Percentiles rank a stretch among this genome's conserved stretches.
Evolutionary conservation across 1,140 invertebrate species (phyloP).

Genomic region (Scaptomyza montana): DNA sequence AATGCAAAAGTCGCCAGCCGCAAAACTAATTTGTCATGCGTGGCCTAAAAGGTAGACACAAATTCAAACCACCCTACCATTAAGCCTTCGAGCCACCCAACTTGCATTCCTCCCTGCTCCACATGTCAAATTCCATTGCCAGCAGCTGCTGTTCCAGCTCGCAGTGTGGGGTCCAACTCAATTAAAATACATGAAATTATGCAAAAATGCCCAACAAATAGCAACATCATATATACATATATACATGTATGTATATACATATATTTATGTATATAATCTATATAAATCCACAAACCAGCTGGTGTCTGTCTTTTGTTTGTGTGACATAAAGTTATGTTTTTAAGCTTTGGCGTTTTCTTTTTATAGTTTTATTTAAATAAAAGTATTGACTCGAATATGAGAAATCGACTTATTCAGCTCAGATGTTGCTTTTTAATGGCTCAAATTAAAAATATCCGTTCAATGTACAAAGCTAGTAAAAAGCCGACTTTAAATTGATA

Average conservation of each 20-base stretch:
- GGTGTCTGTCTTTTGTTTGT: conserved; percentile 15
- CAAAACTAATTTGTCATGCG: conserved; percentile 82
- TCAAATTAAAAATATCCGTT: too few species aligned
- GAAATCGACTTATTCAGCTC: too few species aligned
- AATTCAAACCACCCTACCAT: conserved; percentile 12
- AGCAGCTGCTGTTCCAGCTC: background rate
- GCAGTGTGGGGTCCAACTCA: conserved; percentile 57
- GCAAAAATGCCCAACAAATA: conserved; percentile 61
- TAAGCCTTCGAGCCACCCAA: background rate
- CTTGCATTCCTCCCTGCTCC: background rate
- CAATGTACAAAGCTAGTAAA: too few species aligned
- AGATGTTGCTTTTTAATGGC: too few species aligned
- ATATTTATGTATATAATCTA: background rate
- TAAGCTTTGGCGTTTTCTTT: background rate
- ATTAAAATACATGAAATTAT: conserved; percentile 77
- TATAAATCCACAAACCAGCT: background rate
- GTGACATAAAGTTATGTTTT: conserved; percentile 13
- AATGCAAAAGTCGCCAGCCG: conserved; percentile 72
- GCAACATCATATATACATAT: conserved; percentile 38
- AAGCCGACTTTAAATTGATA: too few species aligned
- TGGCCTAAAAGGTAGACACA: conserved; percentile 54
- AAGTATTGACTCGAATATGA: too few species aligned
- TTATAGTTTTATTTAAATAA: background rate
- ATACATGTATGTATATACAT: conserved; percentile 11
- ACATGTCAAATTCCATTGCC: conserved; percentile 24